Conservation (phyloP, 2,113 vertebrate species). For the Engystomops pustulosus region DNA sequence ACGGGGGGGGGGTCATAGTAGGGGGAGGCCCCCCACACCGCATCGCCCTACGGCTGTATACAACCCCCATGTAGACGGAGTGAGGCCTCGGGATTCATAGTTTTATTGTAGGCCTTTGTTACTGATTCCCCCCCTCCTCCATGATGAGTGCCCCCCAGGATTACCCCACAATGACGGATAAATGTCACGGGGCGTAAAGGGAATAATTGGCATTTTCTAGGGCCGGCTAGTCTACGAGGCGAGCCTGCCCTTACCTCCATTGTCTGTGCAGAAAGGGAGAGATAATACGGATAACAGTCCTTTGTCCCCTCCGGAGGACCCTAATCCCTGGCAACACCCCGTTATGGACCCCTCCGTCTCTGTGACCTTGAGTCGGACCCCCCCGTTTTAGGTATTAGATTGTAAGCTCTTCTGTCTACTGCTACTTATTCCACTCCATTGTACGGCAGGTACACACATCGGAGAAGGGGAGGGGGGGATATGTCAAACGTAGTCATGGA, state of each 20-base stretch:
- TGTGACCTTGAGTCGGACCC: constrained; percentile 41
- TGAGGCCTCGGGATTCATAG: constrained; percentile 31
- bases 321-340: neutral
- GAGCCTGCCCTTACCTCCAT: constrained; percentile 1
- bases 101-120: constrained; percentile 9
- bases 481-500: neutral
- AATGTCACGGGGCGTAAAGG: neutral
- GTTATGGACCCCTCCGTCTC: neutral
- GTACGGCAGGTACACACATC: neutral
- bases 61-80: constrained; percentile 36
- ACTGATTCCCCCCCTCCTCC: neutral
- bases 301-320: constrained; percentile 1
- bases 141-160: neutral
- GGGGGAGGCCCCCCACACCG: constrained; percentile 5
- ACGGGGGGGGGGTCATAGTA: neutral
- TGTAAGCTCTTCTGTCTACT: constrained; percentile 34
- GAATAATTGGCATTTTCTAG: neutral
- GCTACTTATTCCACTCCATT: neutral
- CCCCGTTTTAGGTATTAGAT: neutral
- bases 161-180: neutral
- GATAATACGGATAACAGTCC: constrained; percentile 10
- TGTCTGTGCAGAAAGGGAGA: neutral
- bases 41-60: neutral
- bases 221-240: neutral
- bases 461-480: neutral